Evolutionary conservation across 2,797 vertebrate genomes (phyloP), one percentile per base, ranked within the genome.

Genomic region (Cirrhinus molitorella): DNA sequence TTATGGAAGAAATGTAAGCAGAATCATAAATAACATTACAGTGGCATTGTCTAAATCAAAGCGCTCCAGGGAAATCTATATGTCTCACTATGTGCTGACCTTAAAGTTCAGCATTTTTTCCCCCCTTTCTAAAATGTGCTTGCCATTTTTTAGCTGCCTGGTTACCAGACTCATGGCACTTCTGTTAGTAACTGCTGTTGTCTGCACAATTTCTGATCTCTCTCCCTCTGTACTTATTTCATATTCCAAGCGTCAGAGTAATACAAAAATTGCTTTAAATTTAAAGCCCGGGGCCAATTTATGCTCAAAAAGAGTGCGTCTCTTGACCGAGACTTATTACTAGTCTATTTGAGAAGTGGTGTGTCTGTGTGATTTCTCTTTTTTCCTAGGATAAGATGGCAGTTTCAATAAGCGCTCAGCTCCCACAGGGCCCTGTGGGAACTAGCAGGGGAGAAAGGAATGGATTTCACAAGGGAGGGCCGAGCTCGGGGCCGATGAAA

Each of bases 361-460:
- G 91, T 91, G 73, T 84, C 91, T 86, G 23, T 83, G 88, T 65
- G 90, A 93, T 94, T 91, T 92, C 92, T 91, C 59, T 65, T 31
- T 76, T 55, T 70, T 74, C 12, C 12, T 40, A 12, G 73, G 92
- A 93, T 94, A 93, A 94, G 91, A 92, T 90, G 91, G 88, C 91
- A 91, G 91, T 94, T 94, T 93, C 92, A 93, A 91, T 93, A 94
- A 94, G 92, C 89, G 90, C 90, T 92, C 90, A 88, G 45, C 83
- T 84, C 88, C 88, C 91, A 88, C 86, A 63, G 85, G 89, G 88
- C 89, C 90, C 92, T 88, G 53, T 82, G 87, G 89, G 92, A 90
- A 87, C 91, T 91, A 89, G 91, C 87, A 86, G 84, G 59, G 85
- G 57, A 67, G 73, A 89, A 88, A 89, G 87, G 89, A 91, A 91